Evolutionary conservation across 1,140 invertebrate species (phyloP).

Genomic region (Pseudomyrmex sp.): DNA sequence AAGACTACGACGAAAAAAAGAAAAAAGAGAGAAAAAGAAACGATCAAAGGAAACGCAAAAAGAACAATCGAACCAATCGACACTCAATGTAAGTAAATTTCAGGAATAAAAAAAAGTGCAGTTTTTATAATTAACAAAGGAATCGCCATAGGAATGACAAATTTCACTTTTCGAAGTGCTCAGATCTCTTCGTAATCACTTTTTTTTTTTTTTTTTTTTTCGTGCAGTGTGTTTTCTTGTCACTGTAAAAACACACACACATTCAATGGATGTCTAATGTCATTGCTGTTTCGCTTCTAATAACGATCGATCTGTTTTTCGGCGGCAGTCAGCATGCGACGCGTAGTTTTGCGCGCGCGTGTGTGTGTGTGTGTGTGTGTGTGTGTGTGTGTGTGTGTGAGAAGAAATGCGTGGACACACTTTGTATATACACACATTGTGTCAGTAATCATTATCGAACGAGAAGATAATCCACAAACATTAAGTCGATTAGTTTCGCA

Average conservation of each 20-base stretch:
- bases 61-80: slow-evolving; percentile 20
- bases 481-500: not conserved
- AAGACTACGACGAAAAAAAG: slow-evolving; percentile 26
- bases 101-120: slow-evolving; percentile 20
- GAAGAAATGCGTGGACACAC: slow-evolving; percentile 13
- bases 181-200: slow-evolving; percentile 30
- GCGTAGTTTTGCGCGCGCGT: slow-evolving; percentile 61
- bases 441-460: not conserved
- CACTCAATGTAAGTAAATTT: slow-evolving; percentile 19
- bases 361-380: slow-evolving; percentile 55
- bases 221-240: slow-evolving; percentile 69
- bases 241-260: slow-evolving; percentile 64
- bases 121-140: not conserved
- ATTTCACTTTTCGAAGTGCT: slow-evolving; percentile 42
- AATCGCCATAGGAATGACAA: slow-evolving; percentile 5
- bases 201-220: slow-evolving; percentile 52
- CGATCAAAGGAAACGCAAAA: slow-evolving; percentile 24
- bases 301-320: slow-evolving; percentile 23
- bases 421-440: slow-evolving; percentile 27
- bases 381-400: slow-evolving; percentile 50
- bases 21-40: slow-evolving; percentile 27
- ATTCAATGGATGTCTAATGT: slow-evolving; percentile 64
- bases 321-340: slow-evolving; percentile 73
- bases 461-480: slow-evolving; percentile 5
- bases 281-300: slow-evolving; percentile 12